These are phyloP conservation scores for Gryon sp. DNA, from an alignment of 1,140 invertebrate species.

Conservation along the genomic window DNA sequence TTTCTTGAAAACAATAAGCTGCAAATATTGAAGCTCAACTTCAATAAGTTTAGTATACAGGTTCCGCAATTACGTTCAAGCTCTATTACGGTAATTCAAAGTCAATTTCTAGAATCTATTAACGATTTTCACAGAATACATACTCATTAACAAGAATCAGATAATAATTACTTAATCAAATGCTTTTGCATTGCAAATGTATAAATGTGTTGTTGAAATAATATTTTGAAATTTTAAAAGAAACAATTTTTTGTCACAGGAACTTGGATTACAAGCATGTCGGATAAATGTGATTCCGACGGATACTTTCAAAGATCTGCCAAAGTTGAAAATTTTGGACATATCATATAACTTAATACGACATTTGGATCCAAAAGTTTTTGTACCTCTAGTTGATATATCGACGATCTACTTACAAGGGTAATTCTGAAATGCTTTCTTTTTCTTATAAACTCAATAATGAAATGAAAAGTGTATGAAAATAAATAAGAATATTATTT, in stretches of 20 bases:
- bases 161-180: too few relatives aligned
- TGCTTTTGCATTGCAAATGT: background rate
- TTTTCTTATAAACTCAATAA: constrained; percentile 11
- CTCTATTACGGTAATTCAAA: constrained; percentile 70
- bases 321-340: constrained; percentile 69
- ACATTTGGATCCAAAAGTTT: constrained; percentile 55
- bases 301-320: constrained; percentile 68
- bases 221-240: constrained; percentile 8
- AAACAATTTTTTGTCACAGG: constrained; percentile 57
- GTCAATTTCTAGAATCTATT: too few relatives aligned
- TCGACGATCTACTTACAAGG: constrained; percentile 63
- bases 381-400: constrained; percentile 56
- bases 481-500: too few relatives aligned
- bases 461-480: too few relatives aligned
- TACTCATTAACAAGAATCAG: background rate
- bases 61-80: constrained; percentile 67
- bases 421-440: constrained; percentile 59
- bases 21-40: constrained; percentile 67
- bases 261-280: constrained; percentile 70
- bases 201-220: too few relatives aligned
- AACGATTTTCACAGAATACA: too few relatives aligned
- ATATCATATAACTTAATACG: constrained; percentile 73
- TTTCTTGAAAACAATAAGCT: constrained; percentile 68
- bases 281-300: constrained; percentile 66
- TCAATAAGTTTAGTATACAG: constrained; percentile 71